Percentiles rank a stretch among this genome's conserved stretches.
Conservation (phyloP, 2,888 invertebrate genomes). For the Laspeyria flexula region DNA sequence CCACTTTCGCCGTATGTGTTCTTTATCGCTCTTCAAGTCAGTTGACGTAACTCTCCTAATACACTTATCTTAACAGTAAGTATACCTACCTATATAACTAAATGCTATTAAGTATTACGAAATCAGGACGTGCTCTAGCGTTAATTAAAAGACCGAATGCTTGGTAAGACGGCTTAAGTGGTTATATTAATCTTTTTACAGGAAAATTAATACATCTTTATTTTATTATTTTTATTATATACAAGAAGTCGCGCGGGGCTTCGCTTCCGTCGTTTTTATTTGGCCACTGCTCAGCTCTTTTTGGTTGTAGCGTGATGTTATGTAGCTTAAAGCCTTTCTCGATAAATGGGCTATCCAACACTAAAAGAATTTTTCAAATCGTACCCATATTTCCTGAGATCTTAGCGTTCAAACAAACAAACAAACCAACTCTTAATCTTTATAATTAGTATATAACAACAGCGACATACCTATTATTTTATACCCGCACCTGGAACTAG, state of each 20-base stretch:
- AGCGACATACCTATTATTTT: background rate
- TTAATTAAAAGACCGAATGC: background rate
- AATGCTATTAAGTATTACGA: background rate
- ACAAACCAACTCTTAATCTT: too few relatives aligned
- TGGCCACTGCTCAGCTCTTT: too few relatives aligned
- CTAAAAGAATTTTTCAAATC: too few relatives aligned
- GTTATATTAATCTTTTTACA: background rate
- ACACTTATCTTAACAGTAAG: conserved; percentile 2
- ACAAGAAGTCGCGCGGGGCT: too few relatives aligned
- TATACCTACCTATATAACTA: background rate
- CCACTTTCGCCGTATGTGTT: conserved; percentile 19
- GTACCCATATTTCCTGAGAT: too few relatives aligned
- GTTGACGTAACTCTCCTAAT: conserved; percentile 8
- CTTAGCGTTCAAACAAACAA: too few relatives aligned
- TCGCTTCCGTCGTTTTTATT: too few relatives aligned
- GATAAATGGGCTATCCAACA: too few relatives aligned
- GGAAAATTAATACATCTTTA: background rate
- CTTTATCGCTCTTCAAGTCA: conserved; percentile 13
- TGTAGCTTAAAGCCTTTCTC: too few relatives aligned
- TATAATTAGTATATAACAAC: background rate
- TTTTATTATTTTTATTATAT: too few relatives aligned
- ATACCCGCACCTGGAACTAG: background rate
- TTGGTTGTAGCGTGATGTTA: too few relatives aligned
- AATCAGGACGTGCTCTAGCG: background rate
- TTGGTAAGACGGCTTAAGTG: background rate